Conservation (phyloP, 2,113 vertebrate species). For the Marcusenius ussheri region DNA sequence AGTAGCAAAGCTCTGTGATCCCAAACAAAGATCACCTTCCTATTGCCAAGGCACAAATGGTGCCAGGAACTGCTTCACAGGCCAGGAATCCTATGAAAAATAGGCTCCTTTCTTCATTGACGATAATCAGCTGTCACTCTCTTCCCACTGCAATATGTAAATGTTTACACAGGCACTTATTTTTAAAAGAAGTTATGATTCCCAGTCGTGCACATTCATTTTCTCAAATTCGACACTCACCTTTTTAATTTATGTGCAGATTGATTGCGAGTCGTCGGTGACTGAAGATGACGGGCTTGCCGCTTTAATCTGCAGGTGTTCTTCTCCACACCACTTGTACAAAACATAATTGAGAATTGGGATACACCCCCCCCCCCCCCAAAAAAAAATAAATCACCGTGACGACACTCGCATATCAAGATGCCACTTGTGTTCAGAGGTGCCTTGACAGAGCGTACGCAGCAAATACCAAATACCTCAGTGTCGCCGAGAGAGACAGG, state of each 20-base stretch:
- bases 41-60: not conserved
- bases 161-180: conserved; percentile 16
- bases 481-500: not conserved
- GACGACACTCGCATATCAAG: not conserved
- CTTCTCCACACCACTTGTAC: not conserved
- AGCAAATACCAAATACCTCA: not conserved
- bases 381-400: not conserved
- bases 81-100: not conserved
- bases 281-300: not conserved
- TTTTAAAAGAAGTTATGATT: not conserved
- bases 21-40: not conserved
- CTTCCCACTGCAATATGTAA: not conserved
- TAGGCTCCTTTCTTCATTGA: not conserved
- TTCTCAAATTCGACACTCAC: not conserved
- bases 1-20: not conserved
- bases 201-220: not conserved
- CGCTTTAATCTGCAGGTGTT: not conserved
- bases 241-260: conserved; percentile 5
- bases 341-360: not conserved
- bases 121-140: not conserved
- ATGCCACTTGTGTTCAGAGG: not conserved
- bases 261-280: not conserved
- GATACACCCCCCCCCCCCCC: not conserved
- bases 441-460: not conserved
- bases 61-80: not conserved